Evolutionary conservation across 2,113 vertebrate species (phyloP).

Genomic region (Daubentonia madagascariensis): DNA sequence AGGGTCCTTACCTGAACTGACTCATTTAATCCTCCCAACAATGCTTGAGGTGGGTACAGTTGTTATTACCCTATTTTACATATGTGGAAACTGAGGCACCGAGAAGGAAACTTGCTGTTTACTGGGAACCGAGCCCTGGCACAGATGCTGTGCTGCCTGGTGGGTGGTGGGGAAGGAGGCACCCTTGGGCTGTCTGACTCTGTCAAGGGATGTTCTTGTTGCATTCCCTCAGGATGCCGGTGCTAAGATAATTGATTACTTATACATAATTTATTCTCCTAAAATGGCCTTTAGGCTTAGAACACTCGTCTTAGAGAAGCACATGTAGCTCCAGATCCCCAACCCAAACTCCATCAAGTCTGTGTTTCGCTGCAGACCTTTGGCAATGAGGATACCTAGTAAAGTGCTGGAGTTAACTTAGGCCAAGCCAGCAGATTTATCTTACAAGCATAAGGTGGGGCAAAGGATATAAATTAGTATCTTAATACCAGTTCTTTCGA

Average conservation of each 20-base stretch:
- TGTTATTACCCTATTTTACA: neutral
- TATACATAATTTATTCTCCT: neutral
- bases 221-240: neutral
- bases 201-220: rapidly evolving
- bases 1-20: rapidly evolving
- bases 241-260: rapidly evolving
- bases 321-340: neutral
- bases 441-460: neutral
- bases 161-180: neutral
- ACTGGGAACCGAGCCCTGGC: neutral
- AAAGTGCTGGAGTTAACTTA: neutral
- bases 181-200: neutral
- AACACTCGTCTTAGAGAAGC: neutral
- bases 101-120: too few species aligned
- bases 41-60: too few species aligned
- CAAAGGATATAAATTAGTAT: rapidly evolving
- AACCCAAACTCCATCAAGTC: rapidly evolving
- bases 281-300: neutral
- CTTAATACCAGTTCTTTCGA: neutral
- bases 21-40: neutral
- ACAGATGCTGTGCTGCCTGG: neutral
- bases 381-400: rapidly evolving
- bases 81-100: neutral
- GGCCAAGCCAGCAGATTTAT: neutral
- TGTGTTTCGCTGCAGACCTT: neutral